Percentiles rank a stretch among this genome's conserved stretches.
These are phyloP conservation scores for Physeter macrocephalus DNA, from an alignment of 2,113 vertebrate species.

Conservation along the genomic window DNA sequence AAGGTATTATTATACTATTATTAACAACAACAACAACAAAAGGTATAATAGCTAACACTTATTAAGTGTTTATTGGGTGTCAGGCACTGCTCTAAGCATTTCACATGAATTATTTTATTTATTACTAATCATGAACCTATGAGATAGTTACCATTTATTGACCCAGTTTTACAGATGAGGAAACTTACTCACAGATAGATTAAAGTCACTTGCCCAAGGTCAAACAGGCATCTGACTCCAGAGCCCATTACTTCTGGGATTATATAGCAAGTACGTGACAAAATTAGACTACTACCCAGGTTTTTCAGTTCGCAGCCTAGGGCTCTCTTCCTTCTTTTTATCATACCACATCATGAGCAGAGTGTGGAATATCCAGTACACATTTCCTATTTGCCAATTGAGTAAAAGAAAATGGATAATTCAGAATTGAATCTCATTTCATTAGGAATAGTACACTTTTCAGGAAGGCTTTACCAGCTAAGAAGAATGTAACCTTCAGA, in stretches of 20 bases:
- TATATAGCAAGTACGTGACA: not conserved
- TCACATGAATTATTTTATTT: slow-evolving; percentile 29
- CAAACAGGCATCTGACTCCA: not conserved
- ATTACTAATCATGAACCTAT: not conserved
- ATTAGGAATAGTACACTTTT: not conserved
- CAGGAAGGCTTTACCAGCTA: not conserved
- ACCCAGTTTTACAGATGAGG: not conserved
- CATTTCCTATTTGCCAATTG: not conserved
- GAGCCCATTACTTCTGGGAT: slow-evolving; percentile 9
- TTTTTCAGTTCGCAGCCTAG: not conserved
- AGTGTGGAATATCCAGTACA: not conserved
- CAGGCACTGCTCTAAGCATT: not conserved
- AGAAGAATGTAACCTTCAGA: slow-evolving; percentile 13
- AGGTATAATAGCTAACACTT: not conserved
- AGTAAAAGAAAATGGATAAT: slow-evolving; percentile 40
- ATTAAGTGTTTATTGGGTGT: not conserved
- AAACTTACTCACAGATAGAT: not conserved
- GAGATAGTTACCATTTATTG: not conserved
- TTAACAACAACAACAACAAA: not conserved
- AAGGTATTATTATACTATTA: slow-evolving; percentile 10
- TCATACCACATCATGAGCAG: not conserved
- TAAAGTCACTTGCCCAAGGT: not conserved
- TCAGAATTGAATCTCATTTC: slow-evolving; percentile 1
- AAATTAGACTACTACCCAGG: not conserved
- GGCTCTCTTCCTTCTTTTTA: not conserved